Conservation (phyloP, 2,113 vertebrate genomes). For the Aspidoscelis tigris region DNA sequence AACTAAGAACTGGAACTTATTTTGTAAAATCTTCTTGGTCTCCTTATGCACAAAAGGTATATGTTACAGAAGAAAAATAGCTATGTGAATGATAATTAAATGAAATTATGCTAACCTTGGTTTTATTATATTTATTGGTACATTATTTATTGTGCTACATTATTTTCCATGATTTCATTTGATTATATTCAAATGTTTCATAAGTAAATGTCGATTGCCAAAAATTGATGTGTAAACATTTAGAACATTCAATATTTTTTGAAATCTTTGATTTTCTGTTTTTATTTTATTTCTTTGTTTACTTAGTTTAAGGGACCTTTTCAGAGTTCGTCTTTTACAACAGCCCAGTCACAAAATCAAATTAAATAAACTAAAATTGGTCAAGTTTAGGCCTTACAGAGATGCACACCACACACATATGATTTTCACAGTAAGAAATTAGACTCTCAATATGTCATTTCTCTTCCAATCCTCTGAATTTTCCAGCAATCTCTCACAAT, state of each 20-base stretch:
- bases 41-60: slow-evolving; percentile 29
- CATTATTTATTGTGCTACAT: neutral
- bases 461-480: too few relatives aligned
- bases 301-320: too few relatives aligned
- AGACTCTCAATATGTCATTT: too few relatives aligned
- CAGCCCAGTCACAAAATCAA: too few relatives aligned
- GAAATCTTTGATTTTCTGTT: too few relatives aligned
- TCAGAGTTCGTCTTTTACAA: too few relatives aligned
- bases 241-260: neutral
- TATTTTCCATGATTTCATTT: slow-evolving; percentile 11
- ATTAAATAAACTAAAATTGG: too few relatives aligned
- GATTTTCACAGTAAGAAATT: too few relatives aligned
- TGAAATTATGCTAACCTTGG: slow-evolving; percentile 9
- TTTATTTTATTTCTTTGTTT: too few relatives aligned
- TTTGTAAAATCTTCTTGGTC: slow-evolving; percentile 30
- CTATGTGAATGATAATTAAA: slow-evolving; percentile 1
- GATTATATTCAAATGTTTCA: neutral
- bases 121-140: slow-evolving; percentile 15
- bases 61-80: slow-evolving; percentile 21
- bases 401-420: too few relatives aligned
- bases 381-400: too few relatives aligned
- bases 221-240: neutral
- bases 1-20: slow-evolving; percentile 27
- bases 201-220: neutral
- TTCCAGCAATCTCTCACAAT: too few relatives aligned